Base-by-base conservation (phyloP, 2,888 invertebrate species). In the Hesperia comma region DNA sequence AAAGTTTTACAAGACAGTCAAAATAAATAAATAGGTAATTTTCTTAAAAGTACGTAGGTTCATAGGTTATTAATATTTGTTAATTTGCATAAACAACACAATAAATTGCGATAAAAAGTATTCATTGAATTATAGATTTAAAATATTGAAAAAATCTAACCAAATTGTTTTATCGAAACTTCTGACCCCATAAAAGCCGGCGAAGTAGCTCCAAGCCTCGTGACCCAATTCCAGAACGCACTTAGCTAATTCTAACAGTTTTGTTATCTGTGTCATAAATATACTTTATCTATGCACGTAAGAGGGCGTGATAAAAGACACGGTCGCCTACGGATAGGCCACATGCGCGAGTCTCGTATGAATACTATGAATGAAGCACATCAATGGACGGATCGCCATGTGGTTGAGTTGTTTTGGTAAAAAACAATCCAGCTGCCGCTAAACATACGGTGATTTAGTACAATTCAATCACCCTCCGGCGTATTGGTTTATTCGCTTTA, bases 261-360 rank as follows among this genome's bases (percentile, higher is more conserved):
- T 72, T 74, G 73, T 80, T 74, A 69, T 70, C 70, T 71, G 71
- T 68, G 73, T 72, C 77, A 71, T 78, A 72, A 74, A 73, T 74
- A 71, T 63, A 41, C 72, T 72, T 70, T 76, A 74, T 74, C 70
- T 69, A 49, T 56, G 57, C 68, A 68, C 73, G 73, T 74, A 73
- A 69, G 72, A 79, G 81, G 79, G 77, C 70, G 68, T 72, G 73
- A 80, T 79, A 78, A 81, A 78, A 78, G 77, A 51, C 51, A 14
- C 51, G 21, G 51, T 71, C 70, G 70, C 76, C 82, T 80, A 79
- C 79, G 40, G 17, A 56, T 75, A 70, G 71, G 78, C 79, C 86
- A 86, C 84, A 86, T 86, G 87, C 75, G 79, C 72, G 78, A 41
- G 41, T 4, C n/a, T 6, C 72, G 77, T 78, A 79, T 78, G 74